Percentiles rank a stretch among this genome's conserved stretches.
phyloP scores from a whole-genome alignment of 2,888 invertebrate genomes.

The Cepaea hortensis region DNA sequence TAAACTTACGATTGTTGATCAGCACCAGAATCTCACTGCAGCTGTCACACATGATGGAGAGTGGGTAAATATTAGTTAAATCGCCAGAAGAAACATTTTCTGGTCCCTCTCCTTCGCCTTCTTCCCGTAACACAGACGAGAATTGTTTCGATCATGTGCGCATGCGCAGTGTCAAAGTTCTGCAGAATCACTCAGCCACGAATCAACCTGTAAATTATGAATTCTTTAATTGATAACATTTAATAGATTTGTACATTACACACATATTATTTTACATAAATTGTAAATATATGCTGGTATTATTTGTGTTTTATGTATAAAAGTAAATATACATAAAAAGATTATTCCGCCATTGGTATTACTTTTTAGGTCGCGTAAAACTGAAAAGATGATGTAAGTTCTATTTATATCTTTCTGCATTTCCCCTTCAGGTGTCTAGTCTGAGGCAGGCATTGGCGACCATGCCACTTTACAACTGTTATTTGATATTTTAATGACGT shows the following conservation, averaged over 20 bases:
- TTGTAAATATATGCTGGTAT: no score
- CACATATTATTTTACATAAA: no score
- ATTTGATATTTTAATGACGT: no score
- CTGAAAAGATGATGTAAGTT: constrained; percentile 7
- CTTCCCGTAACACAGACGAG: constrained; percentile 19
- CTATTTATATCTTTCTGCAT: neutral
- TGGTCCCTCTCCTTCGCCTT: neutral
- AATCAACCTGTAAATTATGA: neutral
- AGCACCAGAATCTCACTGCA: constrained; percentile 95
- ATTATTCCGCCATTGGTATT: no score
- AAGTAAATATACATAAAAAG: neutral
- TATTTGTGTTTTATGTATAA: no score
- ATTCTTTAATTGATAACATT: no score
- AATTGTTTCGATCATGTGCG: constrained; percentile 26
- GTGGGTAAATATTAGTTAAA: neutral
- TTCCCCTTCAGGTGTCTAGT: no score
- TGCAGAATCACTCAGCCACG: neutral
- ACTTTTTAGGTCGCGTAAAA: neutral
- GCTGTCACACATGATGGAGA: constrained; percentile 88
- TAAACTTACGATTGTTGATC: constrained; percentile 87
- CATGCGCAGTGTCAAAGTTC: constrained; percentile 9
- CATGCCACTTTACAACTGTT: no score
- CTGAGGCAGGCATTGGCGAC: no score
- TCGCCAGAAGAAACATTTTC: constrained; percentile 13
- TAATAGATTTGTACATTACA: no score